Evolutionary conservation across 2,888 invertebrate genomes (phyloP).

Genomic region (Stegophylla sp.): DNA sequence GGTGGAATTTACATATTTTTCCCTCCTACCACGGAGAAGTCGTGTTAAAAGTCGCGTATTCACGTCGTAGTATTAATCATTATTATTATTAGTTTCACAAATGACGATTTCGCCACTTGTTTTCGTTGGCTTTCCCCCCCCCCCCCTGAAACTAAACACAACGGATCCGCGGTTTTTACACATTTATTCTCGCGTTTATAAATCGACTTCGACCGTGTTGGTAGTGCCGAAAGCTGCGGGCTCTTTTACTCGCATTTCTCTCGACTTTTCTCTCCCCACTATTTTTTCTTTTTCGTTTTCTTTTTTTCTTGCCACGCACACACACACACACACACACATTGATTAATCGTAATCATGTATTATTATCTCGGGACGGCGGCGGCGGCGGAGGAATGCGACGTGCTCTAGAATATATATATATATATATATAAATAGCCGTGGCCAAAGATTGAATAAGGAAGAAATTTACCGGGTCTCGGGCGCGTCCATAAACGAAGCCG

Average conservation of each 20-base stretch:
- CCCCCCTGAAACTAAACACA: no score
- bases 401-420: not conserved
- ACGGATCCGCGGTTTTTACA: no score
- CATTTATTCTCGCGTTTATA: no score
- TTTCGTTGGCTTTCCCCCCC: no score
- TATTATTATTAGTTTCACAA: no score
- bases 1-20: no score
- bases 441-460: conserved; percentile 50
- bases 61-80: no score
- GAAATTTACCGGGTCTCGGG: conserved; percentile 58
- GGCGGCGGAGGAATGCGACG: not conserved
- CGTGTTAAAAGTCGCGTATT: no score
- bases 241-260: not conserved
- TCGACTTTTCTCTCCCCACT: not conserved
- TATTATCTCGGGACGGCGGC: conserved; percentile 30
- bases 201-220: no score
- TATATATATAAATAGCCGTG: not conserved
- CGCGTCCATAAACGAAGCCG: conserved; percentile 47
- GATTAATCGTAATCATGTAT: conserved; percentile 54
- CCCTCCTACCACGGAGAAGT: no score
- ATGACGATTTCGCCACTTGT: no score
- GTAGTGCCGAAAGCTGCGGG: not conserved
- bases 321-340: not conserved
- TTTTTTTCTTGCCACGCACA: no score
- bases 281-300: not conserved